Percentiles rank a stretch among this genome's conserved stretches.
Evolutionary conservation across 2,113 vertebrate species (phyloP).

Genomic region (Vicugna pacos): DNA sequence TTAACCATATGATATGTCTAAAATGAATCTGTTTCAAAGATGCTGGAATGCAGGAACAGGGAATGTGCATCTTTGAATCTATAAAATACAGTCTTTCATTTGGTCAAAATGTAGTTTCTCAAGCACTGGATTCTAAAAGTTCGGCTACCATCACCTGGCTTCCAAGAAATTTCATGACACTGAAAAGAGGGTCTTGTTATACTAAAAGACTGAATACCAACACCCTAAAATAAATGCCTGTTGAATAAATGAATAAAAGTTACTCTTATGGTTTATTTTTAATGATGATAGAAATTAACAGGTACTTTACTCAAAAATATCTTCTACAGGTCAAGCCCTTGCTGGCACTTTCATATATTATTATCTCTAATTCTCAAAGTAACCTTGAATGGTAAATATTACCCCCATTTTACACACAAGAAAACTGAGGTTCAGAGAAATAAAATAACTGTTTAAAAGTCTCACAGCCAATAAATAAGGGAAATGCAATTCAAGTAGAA

Average conservation of each 20-base stretch:
- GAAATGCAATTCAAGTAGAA: background rate
- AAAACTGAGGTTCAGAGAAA: conserved; percentile 37
- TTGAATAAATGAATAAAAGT: conserved; percentile 18
- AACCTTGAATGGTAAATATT: conserved; percentile 11
- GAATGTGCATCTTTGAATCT: background rate
- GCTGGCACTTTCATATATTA: conserved; percentile 10
- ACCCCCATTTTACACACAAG: background rate
- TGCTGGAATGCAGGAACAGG: background rate
- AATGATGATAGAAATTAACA: background rate
- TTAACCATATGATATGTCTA: background rate
- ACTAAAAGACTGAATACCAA: background rate
- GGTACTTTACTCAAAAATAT: background rate
- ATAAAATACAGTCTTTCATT: background rate
- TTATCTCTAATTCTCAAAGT: background rate
- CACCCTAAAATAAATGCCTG: conserved; percentile 41
- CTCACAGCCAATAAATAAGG: background rate
- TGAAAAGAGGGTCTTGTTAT: background rate
- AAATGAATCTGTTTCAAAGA: background rate
- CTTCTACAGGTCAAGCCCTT: background rate
- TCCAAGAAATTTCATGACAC: background rate
- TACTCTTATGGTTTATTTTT: conserved; percentile 27
- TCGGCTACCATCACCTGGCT: background rate
- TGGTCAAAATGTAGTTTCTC: background rate
- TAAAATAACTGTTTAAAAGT: conserved; percentile 2
- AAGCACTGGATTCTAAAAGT: conserved; percentile 24